phyloP scores from a whole-genome alignment of 2,113 vertebrate species.

The Himantopus leucocephalus region DNA sequence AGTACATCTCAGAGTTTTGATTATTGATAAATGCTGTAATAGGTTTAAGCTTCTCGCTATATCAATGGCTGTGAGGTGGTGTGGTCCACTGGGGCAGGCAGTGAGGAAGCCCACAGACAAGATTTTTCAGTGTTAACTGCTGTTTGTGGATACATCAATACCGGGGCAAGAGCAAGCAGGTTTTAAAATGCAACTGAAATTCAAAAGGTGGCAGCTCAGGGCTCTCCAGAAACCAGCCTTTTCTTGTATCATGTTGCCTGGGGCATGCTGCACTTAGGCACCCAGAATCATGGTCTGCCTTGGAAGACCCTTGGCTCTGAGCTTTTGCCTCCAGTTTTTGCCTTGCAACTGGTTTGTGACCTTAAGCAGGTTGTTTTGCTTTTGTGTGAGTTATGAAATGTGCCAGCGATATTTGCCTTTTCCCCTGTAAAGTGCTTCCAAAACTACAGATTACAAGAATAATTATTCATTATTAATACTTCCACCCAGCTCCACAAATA shows the following conservation, averaged over 20 bases:
- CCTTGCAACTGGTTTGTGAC: background rate
- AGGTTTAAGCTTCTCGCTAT: background rate
- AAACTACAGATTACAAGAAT: background rate
- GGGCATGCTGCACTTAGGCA: fast-evolving
- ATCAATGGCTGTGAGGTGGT: background rate
- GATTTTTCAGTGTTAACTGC: background rate
- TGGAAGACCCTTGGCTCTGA: background rate
- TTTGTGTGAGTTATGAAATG: background rate
- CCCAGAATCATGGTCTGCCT: background rate
- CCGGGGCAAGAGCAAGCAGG: background rate
- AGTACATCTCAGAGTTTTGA: background rate
- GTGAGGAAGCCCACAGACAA: background rate
- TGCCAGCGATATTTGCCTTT: background rate
- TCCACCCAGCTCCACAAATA: background rate
- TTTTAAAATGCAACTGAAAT: background rate
- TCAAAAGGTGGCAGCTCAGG: background rate
- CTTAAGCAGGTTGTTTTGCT: background rate
- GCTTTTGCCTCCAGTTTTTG: background rate
- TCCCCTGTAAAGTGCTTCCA: background rate
- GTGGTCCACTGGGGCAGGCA: background rate
- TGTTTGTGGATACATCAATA: background rate
- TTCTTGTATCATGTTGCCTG: background rate
- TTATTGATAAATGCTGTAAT: background rate
- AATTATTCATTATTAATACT: background rate
- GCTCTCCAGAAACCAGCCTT: background rate